phyloP scores from a whole-genome alignment of 2,113 vertebrate species.

The Tylochromis polylepis region DNA sequence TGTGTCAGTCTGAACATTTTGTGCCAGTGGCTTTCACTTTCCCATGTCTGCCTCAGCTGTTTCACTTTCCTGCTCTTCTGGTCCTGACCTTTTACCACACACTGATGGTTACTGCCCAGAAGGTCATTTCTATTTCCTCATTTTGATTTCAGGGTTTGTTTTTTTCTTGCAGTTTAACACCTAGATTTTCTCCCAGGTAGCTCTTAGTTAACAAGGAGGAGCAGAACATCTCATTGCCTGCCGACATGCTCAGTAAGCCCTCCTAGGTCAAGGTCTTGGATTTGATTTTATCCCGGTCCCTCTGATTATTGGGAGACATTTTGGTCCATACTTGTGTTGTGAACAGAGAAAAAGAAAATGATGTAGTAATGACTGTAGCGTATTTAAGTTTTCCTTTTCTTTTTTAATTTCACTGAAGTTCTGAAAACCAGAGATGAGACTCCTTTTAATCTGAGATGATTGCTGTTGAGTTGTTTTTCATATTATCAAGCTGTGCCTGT shows the following conservation, averaged over 20 bases:
- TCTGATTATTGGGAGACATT: not conserved
- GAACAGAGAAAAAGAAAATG: not conserved
- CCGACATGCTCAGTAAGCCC: conserved; percentile 8
- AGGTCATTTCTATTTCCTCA: conserved; percentile 39
- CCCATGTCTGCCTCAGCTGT: not conserved
- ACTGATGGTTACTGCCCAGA: not conserved
- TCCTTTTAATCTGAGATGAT: not conserved
- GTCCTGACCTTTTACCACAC: conserved; percentile 35
- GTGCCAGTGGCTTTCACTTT: not conserved
- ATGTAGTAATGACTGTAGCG: not conserved
- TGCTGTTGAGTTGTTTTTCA: not conserved
- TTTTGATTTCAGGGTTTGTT: not conserved
- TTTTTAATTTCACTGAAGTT: not conserved
- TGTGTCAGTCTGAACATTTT: not conserved
- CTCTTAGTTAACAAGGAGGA: conserved; percentile 1
- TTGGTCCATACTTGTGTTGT: not conserved
- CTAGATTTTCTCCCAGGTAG: conserved; percentile 1
- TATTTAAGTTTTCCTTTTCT: not conserved
- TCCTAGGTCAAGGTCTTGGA: conserved; percentile 3
- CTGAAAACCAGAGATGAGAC: not conserved
- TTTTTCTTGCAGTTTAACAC: conserved; percentile 1
- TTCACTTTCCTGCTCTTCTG: conserved; percentile 7
- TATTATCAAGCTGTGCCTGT: not conserved
- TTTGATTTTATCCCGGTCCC: not conserved
- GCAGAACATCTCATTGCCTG: conserved; percentile 9